These are phyloP conservation scores for Capromys pilorides DNA, from an alignment of 2,797 vertebrate species.

Conservation along the genomic window DNA sequence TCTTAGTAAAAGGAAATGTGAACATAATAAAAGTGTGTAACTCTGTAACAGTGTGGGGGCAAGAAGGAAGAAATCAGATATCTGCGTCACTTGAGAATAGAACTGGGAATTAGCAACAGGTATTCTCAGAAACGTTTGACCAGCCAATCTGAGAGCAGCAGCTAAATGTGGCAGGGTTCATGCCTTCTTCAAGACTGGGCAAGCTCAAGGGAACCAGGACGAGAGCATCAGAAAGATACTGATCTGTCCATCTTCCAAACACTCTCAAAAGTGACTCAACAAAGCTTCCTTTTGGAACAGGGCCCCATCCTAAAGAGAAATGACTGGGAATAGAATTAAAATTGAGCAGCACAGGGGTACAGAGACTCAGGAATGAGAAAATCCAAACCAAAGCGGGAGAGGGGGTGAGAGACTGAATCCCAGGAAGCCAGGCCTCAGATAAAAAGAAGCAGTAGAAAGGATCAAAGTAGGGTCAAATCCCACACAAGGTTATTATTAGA, in stretches of 20 bases:
- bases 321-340: not conserved
- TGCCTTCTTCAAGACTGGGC: not conserved
- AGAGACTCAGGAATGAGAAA: not conserved
- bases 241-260: not conserved
- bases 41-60: not conserved
- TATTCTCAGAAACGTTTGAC: not conserved
- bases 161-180: not conserved
- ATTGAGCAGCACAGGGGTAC: not conserved
- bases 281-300: not conserved
- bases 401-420: not conserved
- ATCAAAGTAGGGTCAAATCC: not conserved
- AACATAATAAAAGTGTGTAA: not conserved
- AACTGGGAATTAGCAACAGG: not conserved
- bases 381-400: not conserved
- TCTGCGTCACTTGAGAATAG: not conserved
- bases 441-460: not conserved
- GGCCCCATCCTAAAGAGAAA: not conserved
- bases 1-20: not conserved
- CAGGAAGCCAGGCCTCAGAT: not conserved
- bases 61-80: not conserved
- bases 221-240: not conserved
- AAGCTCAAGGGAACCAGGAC: not conserved
- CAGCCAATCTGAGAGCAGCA: not conserved
- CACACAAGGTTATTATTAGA: slow-evolving; percentile 23
- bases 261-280: not conserved